Percentiles rank a stretch among this genome's conserved stretches.
Evolutionary conservation across 1,140 invertebrate genomes (phyloP).

Genomic region (Halesus radiatus): DNA sequence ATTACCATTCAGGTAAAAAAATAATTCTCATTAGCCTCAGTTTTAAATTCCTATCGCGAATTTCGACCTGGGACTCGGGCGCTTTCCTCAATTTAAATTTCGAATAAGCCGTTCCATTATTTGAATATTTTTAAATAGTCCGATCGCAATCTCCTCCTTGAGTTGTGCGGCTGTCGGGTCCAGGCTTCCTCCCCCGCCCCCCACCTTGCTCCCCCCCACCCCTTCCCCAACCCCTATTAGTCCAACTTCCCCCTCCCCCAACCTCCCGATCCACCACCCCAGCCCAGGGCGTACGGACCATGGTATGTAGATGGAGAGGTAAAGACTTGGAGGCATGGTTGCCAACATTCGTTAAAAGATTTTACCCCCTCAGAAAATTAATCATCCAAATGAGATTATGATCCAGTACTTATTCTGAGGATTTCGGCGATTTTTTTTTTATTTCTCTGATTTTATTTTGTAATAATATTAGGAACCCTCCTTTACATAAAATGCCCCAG

Average conservation of each 20-base stretch:
- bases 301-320: slow-evolving; percentile 25
- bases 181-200: slow-evolving; percentile 39
- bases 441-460: neutral
- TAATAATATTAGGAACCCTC: too few species aligned
- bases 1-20: slow-evolving; percentile 33
- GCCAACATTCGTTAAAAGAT: slow-evolving; percentile 42
- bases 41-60: slow-evolving; percentile 41
- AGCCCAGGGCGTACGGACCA: slow-evolving; percentile 8
- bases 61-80: slow-evolving; percentile 22
- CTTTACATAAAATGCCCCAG: too few species aligned
- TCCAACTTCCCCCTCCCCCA: neutral
- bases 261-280: neutral
- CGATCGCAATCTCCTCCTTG: slow-evolving; percentile 55
- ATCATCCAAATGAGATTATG: slow-evolving; percentile 44
- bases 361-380: slow-evolving; percentile 32
- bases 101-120: slow-evolving; percentile 47
- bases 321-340: slow-evolving; percentile 26
- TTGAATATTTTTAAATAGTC: slow-evolving; percentile 57
- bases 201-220: neutral
- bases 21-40: slow-evolving; percentile 32
- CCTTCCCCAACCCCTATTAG: neutral
- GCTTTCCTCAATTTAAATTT: slow-evolving; percentile 48
- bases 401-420: slow-evolving; percentile 17
- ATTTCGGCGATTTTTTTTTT: slow-evolving; percentile 29
- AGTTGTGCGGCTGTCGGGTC: slow-evolving; percentile 56